Percentiles rank a stretch among this genome's conserved stretches.
These are phyloP conservation scores for Montipora foliosa DNA, from an alignment of 64 coral and sea anemone species.

Conservation along the genomic window DNA sequence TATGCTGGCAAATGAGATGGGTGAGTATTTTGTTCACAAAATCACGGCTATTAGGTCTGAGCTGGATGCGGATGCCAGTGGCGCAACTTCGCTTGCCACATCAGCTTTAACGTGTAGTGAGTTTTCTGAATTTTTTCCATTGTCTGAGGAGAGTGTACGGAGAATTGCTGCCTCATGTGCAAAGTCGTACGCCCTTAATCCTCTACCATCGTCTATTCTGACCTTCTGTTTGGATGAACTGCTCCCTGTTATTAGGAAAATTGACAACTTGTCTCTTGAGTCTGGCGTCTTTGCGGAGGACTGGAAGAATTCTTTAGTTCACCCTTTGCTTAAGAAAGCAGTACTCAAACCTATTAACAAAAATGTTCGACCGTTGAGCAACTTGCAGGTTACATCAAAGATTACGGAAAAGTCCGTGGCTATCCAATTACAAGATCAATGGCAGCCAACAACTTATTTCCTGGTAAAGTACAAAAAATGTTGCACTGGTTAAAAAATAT, in stretches of 20 bases:
- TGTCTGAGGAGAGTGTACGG: too few relatives aligned
- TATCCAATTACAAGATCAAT: slow-evolving; percentile 50
- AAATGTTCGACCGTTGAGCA: slow-evolving; percentile 56
- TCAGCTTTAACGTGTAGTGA: too few relatives aligned
- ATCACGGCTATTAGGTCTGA: too few relatives aligned
- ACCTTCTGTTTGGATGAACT: slow-evolving; percentile 10
- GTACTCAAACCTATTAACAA: slow-evolving; percentile 58
- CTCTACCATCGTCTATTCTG: slow-evolving; percentile 13
- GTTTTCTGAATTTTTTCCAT: too few relatives aligned
- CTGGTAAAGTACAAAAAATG: too few relatives aligned
- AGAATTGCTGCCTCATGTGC: slow-evolving; percentile 4
- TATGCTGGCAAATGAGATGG: too few relatives aligned
- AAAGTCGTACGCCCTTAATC: slow-evolving; percentile 4
- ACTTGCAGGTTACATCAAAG: slow-evolving; percentile 58
- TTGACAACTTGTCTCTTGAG: slow-evolving; percentile 59
- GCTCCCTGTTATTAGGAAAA: slow-evolving; percentile 36
- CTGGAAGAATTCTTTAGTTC: slow-evolving; percentile 56
- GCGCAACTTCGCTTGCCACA: too few relatives aligned
- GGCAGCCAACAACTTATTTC: too few relatives aligned
- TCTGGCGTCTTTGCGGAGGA: slow-evolving; percentile 43
- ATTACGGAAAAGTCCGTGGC: slow-evolving; percentile 49
- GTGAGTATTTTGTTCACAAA: too few relatives aligned
- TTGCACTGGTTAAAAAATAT: too few relatives aligned
- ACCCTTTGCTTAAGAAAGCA: slow-evolving; percentile 49
- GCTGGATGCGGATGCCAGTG: too few relatives aligned